Evolutionary conservation across 2,888 invertebrate species (phyloP).

Genomic region (Acrobeloides nanus): DNA sequence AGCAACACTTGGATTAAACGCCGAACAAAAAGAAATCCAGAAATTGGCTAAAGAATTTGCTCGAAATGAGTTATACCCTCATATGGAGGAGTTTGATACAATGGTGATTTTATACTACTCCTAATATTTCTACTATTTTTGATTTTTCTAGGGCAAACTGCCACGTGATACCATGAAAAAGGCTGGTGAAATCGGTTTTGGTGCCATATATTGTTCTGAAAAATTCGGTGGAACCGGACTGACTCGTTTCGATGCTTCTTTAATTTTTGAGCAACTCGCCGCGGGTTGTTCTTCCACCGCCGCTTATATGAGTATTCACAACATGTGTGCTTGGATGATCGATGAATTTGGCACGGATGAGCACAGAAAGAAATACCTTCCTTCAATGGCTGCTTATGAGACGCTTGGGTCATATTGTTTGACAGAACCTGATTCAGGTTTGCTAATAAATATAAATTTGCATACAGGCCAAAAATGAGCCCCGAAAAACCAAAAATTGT

Average conservation of each 20-base stretch:
- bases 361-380: constrained; percentile 57
- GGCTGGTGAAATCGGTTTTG: constrained; percentile 61
- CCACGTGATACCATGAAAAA: constrained; percentile 59
- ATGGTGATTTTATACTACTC: constrained; percentile 53
- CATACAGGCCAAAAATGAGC: too few relatives aligned
- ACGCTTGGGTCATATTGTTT: constrained; percentile 59
- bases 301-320: constrained; percentile 62
- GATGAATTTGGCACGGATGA: constrained; percentile 59
- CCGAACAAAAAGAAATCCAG: constrained; percentile 60
- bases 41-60: constrained; percentile 60
- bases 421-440: constrained; percentile 59
- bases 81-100: constrained; percentile 62
- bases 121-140: not conserved
- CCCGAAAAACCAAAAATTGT: too few relatives aligned
- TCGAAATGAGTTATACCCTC: constrained; percentile 59
- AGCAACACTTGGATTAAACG: constrained; percentile 56
- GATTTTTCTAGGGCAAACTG: constrained; percentile 58
- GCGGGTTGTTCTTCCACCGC: constrained; percentile 61
- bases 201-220: constrained; percentile 60
- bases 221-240: constrained; percentile 60
- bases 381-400: constrained; percentile 58
- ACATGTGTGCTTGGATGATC: constrained; percentile 61
- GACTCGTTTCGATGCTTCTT: constrained; percentile 59
- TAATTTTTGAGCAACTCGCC: constrained; percentile 61
- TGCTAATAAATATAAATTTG: not conserved